Percentiles rank a stretch among this genome's conserved stretches.
phyloP scores from a whole-genome alignment of 1,140 invertebrate species.

The Luehdorfia chinensis region DNA sequence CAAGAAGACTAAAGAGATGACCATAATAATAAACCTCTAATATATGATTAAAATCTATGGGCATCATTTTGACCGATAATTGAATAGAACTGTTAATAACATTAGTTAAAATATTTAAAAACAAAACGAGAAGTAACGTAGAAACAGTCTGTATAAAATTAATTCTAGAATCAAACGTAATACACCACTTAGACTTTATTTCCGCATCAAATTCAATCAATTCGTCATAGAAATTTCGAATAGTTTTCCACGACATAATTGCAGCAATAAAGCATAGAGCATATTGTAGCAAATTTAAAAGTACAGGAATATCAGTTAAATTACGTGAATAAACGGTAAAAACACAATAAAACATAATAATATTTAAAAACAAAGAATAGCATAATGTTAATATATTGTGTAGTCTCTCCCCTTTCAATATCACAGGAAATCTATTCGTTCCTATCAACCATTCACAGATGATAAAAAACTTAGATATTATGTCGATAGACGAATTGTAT shows the following conservation, averaged over 20 bases:
- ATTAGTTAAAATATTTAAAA: not conserved
- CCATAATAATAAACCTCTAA: conserved; percentile 16
- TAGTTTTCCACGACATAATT: conserved; percentile 4
- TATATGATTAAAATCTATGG: conserved; percentile 1
- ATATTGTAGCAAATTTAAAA: conserved; percentile 17
- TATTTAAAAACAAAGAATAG: conserved; percentile 3
- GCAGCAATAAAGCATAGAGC: conserved; percentile 6
- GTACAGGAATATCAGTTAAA: not conserved
- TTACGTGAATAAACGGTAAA: not conserved
- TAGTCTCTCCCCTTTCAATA: not conserved
- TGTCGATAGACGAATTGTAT: not conserved
- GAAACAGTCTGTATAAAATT: not conserved
- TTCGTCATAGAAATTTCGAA: conserved; percentile 16
- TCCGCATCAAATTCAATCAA: conserved; percentile 20
- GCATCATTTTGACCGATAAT: not conserved
- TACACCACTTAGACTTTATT: conserved; percentile 3
- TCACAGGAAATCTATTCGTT: not conserved
- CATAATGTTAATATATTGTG: conserved; percentile 11
- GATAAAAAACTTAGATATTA: conserved; percentile 4
- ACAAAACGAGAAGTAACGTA: not conserved
- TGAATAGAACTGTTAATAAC: not conserved
- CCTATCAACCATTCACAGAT: not conserved
- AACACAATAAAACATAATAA: conserved; percentile 5
- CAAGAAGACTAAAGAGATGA: conserved; percentile 18
- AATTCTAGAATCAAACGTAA: not conserved